Evolutionary conservation across 2,797 vertebrate species (phyloP).

Genomic region (Epinephelus coioides): DNA sequence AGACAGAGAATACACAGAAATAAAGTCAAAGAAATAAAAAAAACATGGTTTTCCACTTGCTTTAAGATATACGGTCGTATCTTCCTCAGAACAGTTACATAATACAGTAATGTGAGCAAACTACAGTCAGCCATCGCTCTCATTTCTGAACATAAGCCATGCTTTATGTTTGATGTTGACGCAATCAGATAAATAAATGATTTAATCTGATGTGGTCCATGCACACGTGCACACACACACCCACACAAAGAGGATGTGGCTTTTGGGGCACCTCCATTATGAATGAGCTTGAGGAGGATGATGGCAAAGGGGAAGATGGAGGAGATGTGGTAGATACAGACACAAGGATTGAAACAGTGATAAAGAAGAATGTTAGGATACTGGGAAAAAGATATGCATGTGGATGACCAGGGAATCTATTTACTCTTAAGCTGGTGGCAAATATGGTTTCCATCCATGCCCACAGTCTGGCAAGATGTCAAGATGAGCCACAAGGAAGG

Average conservation of each 20-base stretch:
- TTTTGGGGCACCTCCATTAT: slow-evolving; percentile 57
- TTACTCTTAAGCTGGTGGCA: not conserved
- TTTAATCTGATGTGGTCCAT: not conserved
- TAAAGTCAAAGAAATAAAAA: not conserved
- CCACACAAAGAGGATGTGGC: slow-evolving; percentile 7
- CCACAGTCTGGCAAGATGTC: not conserved
- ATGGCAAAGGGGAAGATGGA: not conserved
- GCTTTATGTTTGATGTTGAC: not conserved
- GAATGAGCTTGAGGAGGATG: slow-evolving; percentile 45
- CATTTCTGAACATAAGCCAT: not conserved
- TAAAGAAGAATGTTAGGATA: not conserved
- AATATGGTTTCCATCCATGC: not conserved
- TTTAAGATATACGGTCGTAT: not conserved
- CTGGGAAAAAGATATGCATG: not conserved
- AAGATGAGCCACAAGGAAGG: not conserved
- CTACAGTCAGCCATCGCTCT: not conserved
- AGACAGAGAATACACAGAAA: slow-evolving; percentile 18
- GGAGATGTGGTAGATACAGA: not conserved
- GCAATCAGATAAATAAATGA: not conserved
- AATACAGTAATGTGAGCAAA: not conserved
- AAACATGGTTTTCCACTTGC: not conserved
- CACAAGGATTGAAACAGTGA: not conserved
- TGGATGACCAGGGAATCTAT: not conserved
- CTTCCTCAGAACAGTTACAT: not conserved
- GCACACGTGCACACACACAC: not conserved